Percentiles rank a stretch among this genome's conserved stretches.
Evolutionary conservation across 2,113 vertebrate genomes (phyloP).

Genomic region (Colistium nudipinnis): DNA sequence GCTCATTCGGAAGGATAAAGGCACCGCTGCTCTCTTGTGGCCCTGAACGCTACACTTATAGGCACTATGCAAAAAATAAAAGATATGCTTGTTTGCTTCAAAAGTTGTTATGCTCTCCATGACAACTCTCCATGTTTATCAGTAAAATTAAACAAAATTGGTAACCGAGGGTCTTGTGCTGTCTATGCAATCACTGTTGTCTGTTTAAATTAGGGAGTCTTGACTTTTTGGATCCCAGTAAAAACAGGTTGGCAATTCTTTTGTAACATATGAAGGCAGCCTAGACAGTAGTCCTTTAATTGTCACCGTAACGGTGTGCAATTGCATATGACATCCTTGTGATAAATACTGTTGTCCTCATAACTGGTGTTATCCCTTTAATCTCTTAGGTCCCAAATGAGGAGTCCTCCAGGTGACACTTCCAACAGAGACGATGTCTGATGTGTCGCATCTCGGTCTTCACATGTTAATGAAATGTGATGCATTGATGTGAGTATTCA

Average conservation of each 20-base stretch:
- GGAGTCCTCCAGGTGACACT: conserved; percentile 39
- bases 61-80: neutral
- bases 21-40: conserved; percentile 37
- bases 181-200: conserved; percentile 40
- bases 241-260: conserved; percentile 35
- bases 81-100: too few relatives aligned
- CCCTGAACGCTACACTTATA: conserved; percentile 8
- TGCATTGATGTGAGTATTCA: conserved; percentile 41
- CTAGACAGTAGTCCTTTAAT: conserved; percentile 50
- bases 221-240: conserved; percentile 44
- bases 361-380: conserved; percentile 68
- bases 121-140: conserved; percentile 14
- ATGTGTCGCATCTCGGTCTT: conserved; percentile 39
- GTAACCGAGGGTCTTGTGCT: conserved; percentile 21
- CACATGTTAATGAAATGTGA: conserved; percentile 52
- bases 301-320: conserved; percentile 41
- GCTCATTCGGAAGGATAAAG: neutral
- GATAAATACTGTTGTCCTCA: conserved; percentile 52
- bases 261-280: conserved; percentile 26
- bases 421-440: conserved; percentile 48
- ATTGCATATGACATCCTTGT: conserved; percentile 44
- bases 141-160: conserved; percentile 26
- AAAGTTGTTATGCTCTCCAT: neutral
- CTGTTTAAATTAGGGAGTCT: conserved; percentile 50
- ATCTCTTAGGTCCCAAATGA: conserved; percentile 38